Conservation (phyloP, 2,888 invertebrate species). For the Allophyes oxyacanthae region DNA sequence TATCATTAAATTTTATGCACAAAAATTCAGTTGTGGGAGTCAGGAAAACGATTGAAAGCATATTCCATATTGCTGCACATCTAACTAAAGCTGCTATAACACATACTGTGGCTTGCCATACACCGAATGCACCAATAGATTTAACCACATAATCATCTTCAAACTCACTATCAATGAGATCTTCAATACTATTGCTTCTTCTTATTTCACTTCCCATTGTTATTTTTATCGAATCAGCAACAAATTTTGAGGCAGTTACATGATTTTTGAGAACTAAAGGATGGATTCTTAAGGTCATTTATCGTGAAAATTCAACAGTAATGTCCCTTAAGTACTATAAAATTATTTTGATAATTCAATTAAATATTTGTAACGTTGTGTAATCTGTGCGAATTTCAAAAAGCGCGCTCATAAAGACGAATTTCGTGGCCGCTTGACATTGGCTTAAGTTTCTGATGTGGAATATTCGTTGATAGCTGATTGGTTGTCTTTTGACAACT, state of each 20-base stretch:
- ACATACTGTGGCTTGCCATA: constrained; percentile 69
- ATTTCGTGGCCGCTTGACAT: too few species aligned
- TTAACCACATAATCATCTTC: constrained; percentile 70
- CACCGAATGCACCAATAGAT: constrained; percentile 70
- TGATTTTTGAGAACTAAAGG: constrained; percentile 16
- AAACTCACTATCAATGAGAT: constrained; percentile 37
- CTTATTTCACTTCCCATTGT: constrained; percentile 48
- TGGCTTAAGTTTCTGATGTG: too few species aligned
- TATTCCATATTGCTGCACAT: constrained; percentile 67
- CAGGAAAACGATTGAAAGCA: constrained; percentile 68
- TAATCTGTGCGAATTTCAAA: too few species aligned
- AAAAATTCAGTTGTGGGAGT: constrained; percentile 65
- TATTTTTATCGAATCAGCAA: constrained; percentile 19
- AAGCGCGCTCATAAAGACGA: too few species aligned
- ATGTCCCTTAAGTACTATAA: too few species aligned
- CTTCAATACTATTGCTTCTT: constrained; percentile 36
- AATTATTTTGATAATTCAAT: background rate
- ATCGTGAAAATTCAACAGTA: background rate
- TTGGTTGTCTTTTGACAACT: too few species aligned
- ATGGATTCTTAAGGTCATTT: constrained; percentile 35
- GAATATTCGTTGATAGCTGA: too few species aligned
- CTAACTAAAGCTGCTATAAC: constrained; percentile 60
- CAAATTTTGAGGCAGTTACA: constrained; percentile 1
- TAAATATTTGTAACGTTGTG: too few species aligned
- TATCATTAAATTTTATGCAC: constrained; percentile 60